Base-by-base conservation (phyloP, 2,797 vertebrate species). In the Chelmon rostratus region DNA sequence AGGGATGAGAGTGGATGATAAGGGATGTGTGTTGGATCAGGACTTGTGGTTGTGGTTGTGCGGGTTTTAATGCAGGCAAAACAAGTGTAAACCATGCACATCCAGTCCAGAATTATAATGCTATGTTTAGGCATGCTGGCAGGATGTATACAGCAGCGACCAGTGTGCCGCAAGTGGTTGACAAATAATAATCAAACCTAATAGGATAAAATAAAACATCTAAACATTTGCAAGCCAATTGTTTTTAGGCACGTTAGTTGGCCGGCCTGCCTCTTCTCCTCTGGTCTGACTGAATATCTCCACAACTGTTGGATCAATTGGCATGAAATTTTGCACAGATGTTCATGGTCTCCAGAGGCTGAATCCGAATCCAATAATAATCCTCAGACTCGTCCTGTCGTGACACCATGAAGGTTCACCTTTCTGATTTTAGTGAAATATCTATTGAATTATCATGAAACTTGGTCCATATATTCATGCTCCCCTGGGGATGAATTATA, bases 121-220 rank as follows among this genome's bases (percentile, higher is more conserved):
- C 37, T 77, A 42, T 62, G 47, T 69, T 68, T 61, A 61, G 62
- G 21, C 11, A 18, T 16, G 12, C 42, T 66, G 62, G 58, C 46
- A 52, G 53, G 18, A 61, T 28, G 58, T 65, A 67, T 35, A 31
- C 12, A 68, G 40, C 19, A 61, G 58, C 15, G 8, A 38, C 18
- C 44, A 50, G 38, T 35, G 11, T 40, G n/a, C 38, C 23, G 63
- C 50, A 70, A 49, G 28, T 2, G n/a, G 10, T 54, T 63, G n/a
- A 69, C 38, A 71, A 86, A 84, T 79, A 81, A 78, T 63, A 79
- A 79, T 71, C 31, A 81, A 69, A 69, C 21, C 19, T 38, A 68
- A 25, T 6, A 57, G 4, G 1, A 73, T 3, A 42, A 69, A 52
- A 42, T 54, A 63, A 70, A 21, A 52, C 19, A 63, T 28, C 23